These are phyloP conservation scores for Plagodis pulveraria DNA, from an alignment of 2,888 invertebrate species.

Conservation along the genomic window DNA sequence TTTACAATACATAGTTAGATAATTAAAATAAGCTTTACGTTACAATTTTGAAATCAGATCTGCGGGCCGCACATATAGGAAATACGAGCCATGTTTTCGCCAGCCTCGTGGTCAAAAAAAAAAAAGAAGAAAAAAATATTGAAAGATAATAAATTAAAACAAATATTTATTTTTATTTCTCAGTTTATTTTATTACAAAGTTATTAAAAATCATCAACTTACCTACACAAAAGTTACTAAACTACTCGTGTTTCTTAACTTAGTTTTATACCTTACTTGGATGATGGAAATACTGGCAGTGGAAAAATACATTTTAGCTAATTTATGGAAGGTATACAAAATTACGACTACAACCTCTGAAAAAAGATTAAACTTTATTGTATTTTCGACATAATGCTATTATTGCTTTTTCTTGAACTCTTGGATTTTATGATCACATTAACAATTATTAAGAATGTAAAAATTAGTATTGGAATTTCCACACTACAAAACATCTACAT, in stretches of 20 bases:
- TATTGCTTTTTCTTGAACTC: conserved; percentile 11
- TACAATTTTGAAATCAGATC: no score
- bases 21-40: no score
- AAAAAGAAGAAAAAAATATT: no score
- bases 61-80: no score
- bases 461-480: conserved; percentile 18
- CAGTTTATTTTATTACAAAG: conserved; percentile 79
- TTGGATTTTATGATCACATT: conserved; percentile 6
- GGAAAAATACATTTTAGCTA: conserved; percentile 77
- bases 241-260: conserved; percentile 55
- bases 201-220: conserved; percentile 83
- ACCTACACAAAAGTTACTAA: conserved; percentile 54
- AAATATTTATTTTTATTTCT: conserved; percentile 9
- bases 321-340: conserved; percentile 50
- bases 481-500: conserved; percentile 20
- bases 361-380: conserved; percentile 26
- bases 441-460: no score
- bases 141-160: no score
- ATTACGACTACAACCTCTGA: conserved; percentile 50
- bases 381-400: conserved; percentile 4
- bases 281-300: conserved; percentile 84
- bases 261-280: conserved; percentile 62
- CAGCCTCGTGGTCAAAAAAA: no score
- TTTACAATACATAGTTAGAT: no score
- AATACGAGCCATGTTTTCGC: no score